A percentile compares a stretch with the other conserved stretches of the same genome.
phyloP scores from a whole-genome alignment of 2,113 vertebrate species.

The Dipodomys spectabilis region DNA sequence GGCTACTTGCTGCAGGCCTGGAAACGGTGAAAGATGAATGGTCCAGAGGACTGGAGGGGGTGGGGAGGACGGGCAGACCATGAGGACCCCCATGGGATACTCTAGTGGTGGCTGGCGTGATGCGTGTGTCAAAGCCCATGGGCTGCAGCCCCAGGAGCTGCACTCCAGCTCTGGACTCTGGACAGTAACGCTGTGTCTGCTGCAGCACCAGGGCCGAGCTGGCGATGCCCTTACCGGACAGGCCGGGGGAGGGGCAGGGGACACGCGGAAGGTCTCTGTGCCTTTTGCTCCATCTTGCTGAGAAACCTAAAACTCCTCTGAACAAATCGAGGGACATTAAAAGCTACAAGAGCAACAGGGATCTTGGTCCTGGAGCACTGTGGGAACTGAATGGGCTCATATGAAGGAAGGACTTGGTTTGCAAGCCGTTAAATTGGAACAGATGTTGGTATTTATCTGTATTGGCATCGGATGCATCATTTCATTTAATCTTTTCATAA shows the following conservation, averaged over 20 bases:
- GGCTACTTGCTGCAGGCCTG: no score
- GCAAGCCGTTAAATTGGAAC: background rate
- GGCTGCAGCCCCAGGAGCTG: no score
- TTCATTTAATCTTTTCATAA: constrained; percentile 32
- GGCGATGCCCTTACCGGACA: no score
- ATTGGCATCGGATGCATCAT: background rate
- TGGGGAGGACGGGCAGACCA: background rate
- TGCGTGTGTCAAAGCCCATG: background rate
- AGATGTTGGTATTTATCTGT: constrained; percentile 17
- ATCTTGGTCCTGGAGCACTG: no score
- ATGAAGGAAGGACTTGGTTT: background rate
- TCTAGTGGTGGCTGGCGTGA: accelerated
- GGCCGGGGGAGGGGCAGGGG: accelerated
- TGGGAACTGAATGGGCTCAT: background rate
- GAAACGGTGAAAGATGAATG: background rate
- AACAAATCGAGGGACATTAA: no score
- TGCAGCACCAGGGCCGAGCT: no score
- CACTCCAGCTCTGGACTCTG: background rate
- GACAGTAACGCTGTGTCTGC: accelerated
- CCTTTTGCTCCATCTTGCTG: background rate
- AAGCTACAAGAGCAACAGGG: no score
- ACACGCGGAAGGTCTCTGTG: accelerated
- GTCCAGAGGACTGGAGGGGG: background rate
- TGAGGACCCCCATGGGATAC: no score
- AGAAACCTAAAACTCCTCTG: background rate